Percentiles rank a stretch among this genome's conserved stretches.
These are phyloP conservation scores for Zaprionus davidi DNA, from an alignment of 1,140 invertebrate genomes.

Conservation along the genomic window DNA sequence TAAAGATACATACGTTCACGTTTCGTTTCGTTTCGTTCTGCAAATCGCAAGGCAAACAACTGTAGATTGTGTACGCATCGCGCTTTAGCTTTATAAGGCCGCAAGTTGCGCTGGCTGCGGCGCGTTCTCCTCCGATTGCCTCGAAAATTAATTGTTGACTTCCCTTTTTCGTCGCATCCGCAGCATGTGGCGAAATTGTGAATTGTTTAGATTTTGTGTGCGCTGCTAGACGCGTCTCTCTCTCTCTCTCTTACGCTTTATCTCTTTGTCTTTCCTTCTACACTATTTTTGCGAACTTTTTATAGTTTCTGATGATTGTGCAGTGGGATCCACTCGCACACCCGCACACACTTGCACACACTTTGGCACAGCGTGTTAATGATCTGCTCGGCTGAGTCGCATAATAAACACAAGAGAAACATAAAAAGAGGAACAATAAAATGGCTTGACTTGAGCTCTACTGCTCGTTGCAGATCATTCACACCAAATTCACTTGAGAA, in stretches of 20 bases:
- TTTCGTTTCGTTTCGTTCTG: neutral
- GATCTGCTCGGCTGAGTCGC: conserved; percentile 65
- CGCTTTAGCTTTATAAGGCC: conserved; percentile 27
- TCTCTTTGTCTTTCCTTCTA: neutral
- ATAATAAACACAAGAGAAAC: conserved; percentile 50
- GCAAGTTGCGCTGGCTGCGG: neutral
- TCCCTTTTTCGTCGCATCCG: conserved; percentile 44
- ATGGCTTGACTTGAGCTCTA: neutral
- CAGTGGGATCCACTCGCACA: conserved; percentile 12
- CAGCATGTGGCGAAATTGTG: conserved; percentile 42
- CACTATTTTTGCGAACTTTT: conserved; percentile 19
- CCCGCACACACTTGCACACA: conserved; percentile 7
- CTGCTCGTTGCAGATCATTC: conserved; percentile 32
- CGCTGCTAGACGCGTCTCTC: neutral
- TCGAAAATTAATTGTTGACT: conserved; percentile 53
- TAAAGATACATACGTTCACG: conserved; percentile 29
- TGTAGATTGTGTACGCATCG: conserved; percentile 15
- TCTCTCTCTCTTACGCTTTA: neutral
- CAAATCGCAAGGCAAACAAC: conserved; percentile 22
- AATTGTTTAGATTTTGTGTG: conserved; percentile 48
- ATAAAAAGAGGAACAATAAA: neutral
- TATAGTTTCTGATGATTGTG: conserved; percentile 21
- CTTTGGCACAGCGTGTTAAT: conserved; percentile 41
- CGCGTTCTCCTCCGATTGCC: conserved; percentile 23
- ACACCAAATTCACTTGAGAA: neutral